A percentile compares a stretch with the other conserved stretches of the same genome.
These are phyloP conservation scores for Magallana ariakensis DNA, from an alignment of 1,140 invertebrate species.

Conservation along the genomic window DNA sequence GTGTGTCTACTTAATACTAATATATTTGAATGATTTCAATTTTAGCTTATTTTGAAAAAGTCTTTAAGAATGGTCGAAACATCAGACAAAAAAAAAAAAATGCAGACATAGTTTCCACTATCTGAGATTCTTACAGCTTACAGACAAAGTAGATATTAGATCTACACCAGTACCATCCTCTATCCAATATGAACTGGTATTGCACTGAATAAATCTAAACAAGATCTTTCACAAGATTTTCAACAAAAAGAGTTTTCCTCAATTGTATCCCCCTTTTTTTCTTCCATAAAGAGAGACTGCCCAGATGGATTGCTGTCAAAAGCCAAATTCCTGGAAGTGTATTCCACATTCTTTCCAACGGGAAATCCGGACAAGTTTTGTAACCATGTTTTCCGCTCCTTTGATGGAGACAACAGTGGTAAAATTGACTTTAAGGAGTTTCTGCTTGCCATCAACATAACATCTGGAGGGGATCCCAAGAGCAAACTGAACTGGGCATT, in stretches of 20 bases:
- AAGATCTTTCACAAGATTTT: no score
- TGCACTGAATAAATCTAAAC: no score
- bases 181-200: no score
- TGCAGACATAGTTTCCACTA: no score
- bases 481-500: constrained; percentile 99
- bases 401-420: constrained; percentile 98
- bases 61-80: no score
- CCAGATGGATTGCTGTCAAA: constrained; percentile 98
- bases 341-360: constrained; percentile 95
- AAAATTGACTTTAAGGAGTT: constrained; percentile 80
- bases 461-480: constrained; percentile 95
- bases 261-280: no score
- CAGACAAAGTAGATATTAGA: no score
- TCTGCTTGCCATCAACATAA: constrained; percentile 94
- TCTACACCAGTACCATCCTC: no score
- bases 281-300: constrained; percentile 96
- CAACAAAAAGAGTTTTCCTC: no score
- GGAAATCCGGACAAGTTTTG: constrained; percentile 99
- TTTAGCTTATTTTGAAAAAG: neutral
- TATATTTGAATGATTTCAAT: neutral
- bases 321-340: constrained; percentile 99
- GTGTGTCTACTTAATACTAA: neutral
- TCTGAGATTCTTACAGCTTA: no score
- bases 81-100: no score
- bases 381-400: constrained; percentile 99